Conservation (phyloP, 2,797 vertebrate species). For the Centroberyx gerrardi region DNA sequence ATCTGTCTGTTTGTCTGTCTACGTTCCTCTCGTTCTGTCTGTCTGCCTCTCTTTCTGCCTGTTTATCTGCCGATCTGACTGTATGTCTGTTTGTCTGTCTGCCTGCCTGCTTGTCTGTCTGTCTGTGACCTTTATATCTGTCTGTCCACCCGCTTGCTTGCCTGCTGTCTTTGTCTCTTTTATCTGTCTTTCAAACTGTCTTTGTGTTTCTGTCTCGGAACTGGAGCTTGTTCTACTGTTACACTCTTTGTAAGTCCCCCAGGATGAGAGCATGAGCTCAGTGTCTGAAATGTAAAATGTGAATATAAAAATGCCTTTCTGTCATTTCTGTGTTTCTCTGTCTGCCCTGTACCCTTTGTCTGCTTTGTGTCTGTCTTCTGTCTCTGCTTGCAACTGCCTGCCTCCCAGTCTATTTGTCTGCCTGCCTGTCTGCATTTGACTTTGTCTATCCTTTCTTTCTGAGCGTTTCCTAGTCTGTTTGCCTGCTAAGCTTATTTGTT, state of each 20-base stretch:
- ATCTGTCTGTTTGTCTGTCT: slow-evolving; percentile 1
- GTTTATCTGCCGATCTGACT: slow-evolving; percentile 29
- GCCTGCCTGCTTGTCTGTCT: not conserved
- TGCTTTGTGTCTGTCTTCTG: slow-evolving; percentile 10
- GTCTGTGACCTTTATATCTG: not conserved
- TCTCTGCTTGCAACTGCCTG: slow-evolving; percentile 25
- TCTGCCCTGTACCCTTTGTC: not conserved
- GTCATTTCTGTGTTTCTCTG: not conserved
- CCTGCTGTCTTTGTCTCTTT: not conserved
- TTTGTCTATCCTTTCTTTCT: slow-evolving; percentile 33
- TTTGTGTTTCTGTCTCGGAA: not conserved
- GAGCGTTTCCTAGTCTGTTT: slow-evolving; percentile 19
- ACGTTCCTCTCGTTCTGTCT: slow-evolving; percentile 21
- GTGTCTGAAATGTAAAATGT: too few species aligned
- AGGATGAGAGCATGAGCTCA: too few species aligned
- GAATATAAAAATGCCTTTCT: too few species aligned
- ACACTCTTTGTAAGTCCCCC: not conserved
- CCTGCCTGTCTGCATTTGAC: slow-evolving; percentile 30
- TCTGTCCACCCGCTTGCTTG: not conserved
- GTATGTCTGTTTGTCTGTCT: slow-evolving; percentile 8
- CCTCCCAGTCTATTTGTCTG: not conserved
- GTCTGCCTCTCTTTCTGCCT: not conserved
- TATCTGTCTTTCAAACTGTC: not conserved
- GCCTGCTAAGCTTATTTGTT: slow-evolving; percentile 28
- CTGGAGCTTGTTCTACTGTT: not conserved